Evolutionary conservation across 2,113 vertebrate genomes (phyloP).

Genomic region (Pterocles burchelli): DNA sequence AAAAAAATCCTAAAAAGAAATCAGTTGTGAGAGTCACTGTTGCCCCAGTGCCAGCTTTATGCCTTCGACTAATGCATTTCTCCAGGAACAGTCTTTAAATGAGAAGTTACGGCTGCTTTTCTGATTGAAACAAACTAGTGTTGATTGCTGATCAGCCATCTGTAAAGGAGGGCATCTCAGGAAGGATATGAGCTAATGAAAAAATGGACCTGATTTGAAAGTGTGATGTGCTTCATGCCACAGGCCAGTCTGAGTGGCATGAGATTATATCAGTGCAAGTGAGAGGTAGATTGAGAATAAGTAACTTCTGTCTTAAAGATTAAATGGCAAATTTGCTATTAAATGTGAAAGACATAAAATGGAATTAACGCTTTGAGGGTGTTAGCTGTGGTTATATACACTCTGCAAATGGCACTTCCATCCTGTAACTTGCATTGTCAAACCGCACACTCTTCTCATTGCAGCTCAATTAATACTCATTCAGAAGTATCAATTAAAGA

Average conservation of each 20-base stretch:
- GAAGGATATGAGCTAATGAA: conserved; percentile 89
- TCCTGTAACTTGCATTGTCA: conserved; percentile 52
- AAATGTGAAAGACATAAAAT: conserved; percentile 78
- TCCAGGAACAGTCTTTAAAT: conserved; percentile 78
- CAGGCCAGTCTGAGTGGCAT: conserved; percentile 70
- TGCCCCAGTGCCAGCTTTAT: conserved; percentile 62
- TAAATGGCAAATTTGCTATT: conserved; percentile 76
- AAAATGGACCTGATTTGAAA: conserved; percentile 89
- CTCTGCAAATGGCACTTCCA: conserved; percentile 36
- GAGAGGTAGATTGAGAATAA: conserved; percentile 77
- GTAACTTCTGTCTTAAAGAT: conserved; percentile 80
- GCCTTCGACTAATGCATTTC: conserved; percentile 66
- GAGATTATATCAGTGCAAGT: conserved; percentile 66
- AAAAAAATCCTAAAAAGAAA: conserved; percentile 51
- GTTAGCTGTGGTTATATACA: conserved; percentile 40
- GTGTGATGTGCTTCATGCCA: conserved; percentile 80
- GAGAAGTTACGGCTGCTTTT: conserved; percentile 83
- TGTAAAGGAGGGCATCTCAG: conserved; percentile 88
- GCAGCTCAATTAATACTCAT: conserved; percentile 58
- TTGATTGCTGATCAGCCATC: conserved; percentile 94
- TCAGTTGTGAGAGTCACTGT: conserved; percentile 36
- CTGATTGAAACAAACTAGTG: conserved; percentile 92
- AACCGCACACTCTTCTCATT: conserved; percentile 36
- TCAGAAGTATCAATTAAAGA: conserved; percentile 55
- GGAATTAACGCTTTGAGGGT: conserved; percentile 71